These are phyloP conservation scores for Colaptes auratus DNA, from an alignment of 2,113 vertebrate genomes.

Conservation along the genomic window DNA sequence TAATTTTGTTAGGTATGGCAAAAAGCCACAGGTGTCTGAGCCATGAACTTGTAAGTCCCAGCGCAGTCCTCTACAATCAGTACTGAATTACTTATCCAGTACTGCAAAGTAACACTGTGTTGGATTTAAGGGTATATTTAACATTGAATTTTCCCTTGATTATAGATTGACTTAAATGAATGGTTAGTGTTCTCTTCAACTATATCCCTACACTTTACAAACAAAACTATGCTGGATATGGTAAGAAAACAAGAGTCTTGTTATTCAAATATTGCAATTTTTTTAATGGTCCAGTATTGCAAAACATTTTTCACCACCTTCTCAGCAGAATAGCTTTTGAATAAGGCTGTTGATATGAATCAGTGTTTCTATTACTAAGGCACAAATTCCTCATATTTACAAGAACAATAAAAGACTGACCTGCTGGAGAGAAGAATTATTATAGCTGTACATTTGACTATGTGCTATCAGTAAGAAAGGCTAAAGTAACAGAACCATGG, in stretches of 20 bases:
- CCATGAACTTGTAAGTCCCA: neutral
- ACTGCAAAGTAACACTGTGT: neutral
- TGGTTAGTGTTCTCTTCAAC: neutral
- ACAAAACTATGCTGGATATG: neutral
- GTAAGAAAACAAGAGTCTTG: neutral
- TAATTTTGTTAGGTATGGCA: neutral
- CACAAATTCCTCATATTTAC: neutral
- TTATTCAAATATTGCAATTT: neutral
- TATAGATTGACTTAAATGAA: neutral
- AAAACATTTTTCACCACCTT: neutral
- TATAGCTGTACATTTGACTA: neutral
- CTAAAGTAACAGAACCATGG: neutral
- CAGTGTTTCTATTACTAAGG: neutral
- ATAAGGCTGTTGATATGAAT: neutral
- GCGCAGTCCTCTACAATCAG: neutral
- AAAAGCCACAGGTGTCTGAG: rapidly evolving
- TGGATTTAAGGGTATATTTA: neutral
- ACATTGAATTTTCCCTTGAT: neutral
- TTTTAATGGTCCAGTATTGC: neutral
- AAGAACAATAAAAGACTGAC: neutral
- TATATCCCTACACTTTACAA: neutral
- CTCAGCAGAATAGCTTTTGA: neutral
- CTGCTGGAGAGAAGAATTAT: neutral
- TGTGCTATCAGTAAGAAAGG: neutral
- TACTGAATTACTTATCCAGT: neutral